These are phyloP conservation scores for Micropterix aruncella DNA, from an alignment of 2,888 invertebrate genomes.

Conservation along the genomic window DNA sequence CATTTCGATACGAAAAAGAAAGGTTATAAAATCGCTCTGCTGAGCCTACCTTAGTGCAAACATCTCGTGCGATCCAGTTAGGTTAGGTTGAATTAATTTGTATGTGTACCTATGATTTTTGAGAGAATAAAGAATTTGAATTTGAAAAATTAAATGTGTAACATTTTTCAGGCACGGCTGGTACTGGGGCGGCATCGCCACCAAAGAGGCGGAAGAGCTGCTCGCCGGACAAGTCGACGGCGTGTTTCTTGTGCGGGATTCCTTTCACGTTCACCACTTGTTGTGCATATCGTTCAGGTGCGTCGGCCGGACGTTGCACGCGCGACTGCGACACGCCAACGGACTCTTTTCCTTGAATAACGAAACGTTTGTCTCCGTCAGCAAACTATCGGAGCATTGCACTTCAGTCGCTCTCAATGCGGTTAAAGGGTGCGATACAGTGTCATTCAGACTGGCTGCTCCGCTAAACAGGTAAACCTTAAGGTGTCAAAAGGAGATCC, in stretches of 20 bases:
- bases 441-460: conserved; percentile 35
- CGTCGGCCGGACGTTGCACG: conserved; percentile 54
- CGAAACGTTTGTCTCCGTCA: conserved; percentile 38
- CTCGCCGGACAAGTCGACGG: conserved; percentile 55
- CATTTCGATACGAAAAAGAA: too few relatives aligned
- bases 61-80: background rate
- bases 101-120: conserved; percentile 2
- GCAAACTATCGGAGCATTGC: conserved; percentile 35
- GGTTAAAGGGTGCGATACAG: conserved; percentile 25
- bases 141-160: too few relatives aligned
- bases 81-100: background rate
- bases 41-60: too few relatives aligned
- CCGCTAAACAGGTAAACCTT: conserved; percentile 37
- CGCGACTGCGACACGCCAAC: conserved; percentile 56
- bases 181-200: conserved; percentile 68
- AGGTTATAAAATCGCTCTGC: too few relatives aligned
- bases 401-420: conserved; percentile 27
- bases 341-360: conserved; percentile 49
- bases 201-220: conserved; percentile 55
- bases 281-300: conserved; percentile 59
- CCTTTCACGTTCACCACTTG: conserved; percentile 52
- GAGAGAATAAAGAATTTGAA: too few relatives aligned
- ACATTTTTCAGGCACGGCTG: conserved; percentile 42
- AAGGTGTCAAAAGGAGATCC: too few relatives aligned
- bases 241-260: conserved; percentile 60